Conservation (phyloP, 2,888 invertebrate genomes). For the Hyposoter didymator region DNA sequence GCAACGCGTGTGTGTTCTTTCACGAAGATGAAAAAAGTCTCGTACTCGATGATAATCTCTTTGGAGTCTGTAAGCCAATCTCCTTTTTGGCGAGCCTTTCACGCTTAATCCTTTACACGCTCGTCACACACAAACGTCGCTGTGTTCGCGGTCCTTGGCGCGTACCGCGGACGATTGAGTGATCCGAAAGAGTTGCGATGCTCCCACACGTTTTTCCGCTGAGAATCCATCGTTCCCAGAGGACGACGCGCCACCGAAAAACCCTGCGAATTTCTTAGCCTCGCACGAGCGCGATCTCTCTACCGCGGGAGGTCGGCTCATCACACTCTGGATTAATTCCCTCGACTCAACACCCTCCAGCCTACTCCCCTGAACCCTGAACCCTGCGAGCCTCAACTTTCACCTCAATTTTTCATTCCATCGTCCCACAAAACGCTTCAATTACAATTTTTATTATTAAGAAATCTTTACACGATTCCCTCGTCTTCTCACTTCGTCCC, state of each 20-base stretch:
- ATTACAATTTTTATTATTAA: background rate
- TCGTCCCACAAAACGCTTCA: background rate
- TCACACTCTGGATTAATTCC: conserved; percentile 37
- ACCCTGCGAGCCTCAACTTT: background rate
- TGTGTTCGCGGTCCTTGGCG: background rate
- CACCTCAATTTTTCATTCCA: background rate
- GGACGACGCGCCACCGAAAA: conserved; percentile 76
- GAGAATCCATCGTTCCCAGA: conserved; percentile 69
- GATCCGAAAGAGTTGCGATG: conserved; percentile 48
- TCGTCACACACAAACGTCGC: conserved; percentile 17
- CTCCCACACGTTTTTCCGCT: background rate
- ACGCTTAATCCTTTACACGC: conserved; percentile 39
- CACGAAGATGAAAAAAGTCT: background rate
- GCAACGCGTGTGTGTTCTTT: conserved; percentile 57
- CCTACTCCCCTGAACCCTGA: background rate
- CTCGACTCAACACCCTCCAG: conserved; percentile 36
- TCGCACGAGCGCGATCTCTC: too few relatives aligned
- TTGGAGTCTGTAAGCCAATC: background rate
- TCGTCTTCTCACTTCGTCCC: background rate
- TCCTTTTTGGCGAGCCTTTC: conserved; percentile 26
- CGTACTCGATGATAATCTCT: conserved; percentile 38
- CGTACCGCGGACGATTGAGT: conserved; percentile 70
- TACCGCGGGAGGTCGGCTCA: conserved; percentile 42
- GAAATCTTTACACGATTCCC: too few relatives aligned
- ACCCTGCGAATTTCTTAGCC: too few relatives aligned